Evolutionary conservation across 2,888 invertebrate species (phyloP), one percentile per base, ranked within the genome.

Genomic region (Bursaphelenchus okinawaensis): DNA sequence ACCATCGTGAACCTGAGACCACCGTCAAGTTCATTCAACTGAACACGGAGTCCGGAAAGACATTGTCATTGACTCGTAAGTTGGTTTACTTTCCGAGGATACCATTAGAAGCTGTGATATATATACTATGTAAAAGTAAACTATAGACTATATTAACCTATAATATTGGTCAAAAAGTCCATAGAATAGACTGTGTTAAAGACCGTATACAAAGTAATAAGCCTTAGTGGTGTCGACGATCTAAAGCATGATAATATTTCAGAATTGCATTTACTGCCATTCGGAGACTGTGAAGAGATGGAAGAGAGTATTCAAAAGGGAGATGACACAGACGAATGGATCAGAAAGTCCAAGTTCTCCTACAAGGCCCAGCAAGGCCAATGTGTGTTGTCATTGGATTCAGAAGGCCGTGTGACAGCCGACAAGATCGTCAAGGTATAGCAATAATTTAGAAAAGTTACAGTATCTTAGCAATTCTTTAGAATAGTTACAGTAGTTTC

Each of bases 1-100:
- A 81, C 56, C 81, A 81, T 54, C 66, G 78, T 29, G 75, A 80
- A 40, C 75, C 77, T 16, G 67, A 76, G 24, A 77, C 76, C 0
- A 51, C 63, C 8, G 74, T 74, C 1, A 67, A 70, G 24, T 81
- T 81, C 52, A 69, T 78, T 8, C 63, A 69, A 28, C 59, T 81
- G 4, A 69, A 71, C 56, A 81, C 81, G 0, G 71, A 71, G 40
- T 65, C 67, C 12, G 81, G 81, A 52, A 75, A 72, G 65, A 70
- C 63, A 23, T 59, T 80, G 26, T 67, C 76, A 6, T 58, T 80
- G 40, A 80, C 72, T 16, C 60, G 69, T 69, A 24, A 26, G 60
- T 57, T 24, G 12, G 24, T 26, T n/a, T n/a, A n/a, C n/a, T n/a
- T n/a, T n/a, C n/a, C n/a, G n/a, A n/a, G n/a, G n/a, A 20, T n/a